Evolutionary conservation across 2,888 invertebrate species (phyloP), one percentile per base, ranked within the genome.

Genomic region (Peribatodes rhomboidaria): DNA sequence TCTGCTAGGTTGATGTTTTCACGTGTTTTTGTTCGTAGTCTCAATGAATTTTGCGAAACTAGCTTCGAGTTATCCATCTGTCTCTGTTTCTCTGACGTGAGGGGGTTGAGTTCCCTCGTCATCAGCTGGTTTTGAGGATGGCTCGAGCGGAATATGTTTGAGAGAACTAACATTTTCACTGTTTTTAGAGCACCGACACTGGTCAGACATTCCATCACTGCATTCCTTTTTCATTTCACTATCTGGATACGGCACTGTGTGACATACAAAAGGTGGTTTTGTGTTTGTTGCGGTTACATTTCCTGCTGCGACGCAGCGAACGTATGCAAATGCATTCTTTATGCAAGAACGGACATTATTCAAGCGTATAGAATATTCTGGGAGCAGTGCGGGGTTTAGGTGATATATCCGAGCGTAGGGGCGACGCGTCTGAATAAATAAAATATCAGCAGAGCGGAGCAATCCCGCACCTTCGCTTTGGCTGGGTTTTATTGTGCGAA

Each of bases 151-250:
- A 92, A 89, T 85, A 92, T 90, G 76, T 92, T 93, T 63, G 93
- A 92, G 35, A 93, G 80, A 78, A 93, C 93, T 79, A 92, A 86
- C 93, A 93, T 93, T 91, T 92, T 93, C 85, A 93, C 88, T 76
- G 88, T 88, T 87, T 88, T 90, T 76, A 92, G 82, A 71, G 91
- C 87, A 83, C 87, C 80, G 69, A 85, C 83, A 80, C 88, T 86
- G 75, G 85, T 89, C 80, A 92, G 84, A 89, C 86, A 90, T 90
- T 93, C 92, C 92, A 92, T 92, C 90, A 92, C 92, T 92, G 90
- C 89, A 91, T 90, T 90, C 90, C 90, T 85, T 84, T 83, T 85
- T 87, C 84, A 87, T 87, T 83, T 86, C 88, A 84, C 82, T 75
- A 81, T 75, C 69, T 73, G 72, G 69, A 69, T 76, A 68, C 72